Evolutionary conservation across 53 echinoderm and acorn worm genomes (phyloP).

Genomic region (Antedon mediterranea): DNA sequence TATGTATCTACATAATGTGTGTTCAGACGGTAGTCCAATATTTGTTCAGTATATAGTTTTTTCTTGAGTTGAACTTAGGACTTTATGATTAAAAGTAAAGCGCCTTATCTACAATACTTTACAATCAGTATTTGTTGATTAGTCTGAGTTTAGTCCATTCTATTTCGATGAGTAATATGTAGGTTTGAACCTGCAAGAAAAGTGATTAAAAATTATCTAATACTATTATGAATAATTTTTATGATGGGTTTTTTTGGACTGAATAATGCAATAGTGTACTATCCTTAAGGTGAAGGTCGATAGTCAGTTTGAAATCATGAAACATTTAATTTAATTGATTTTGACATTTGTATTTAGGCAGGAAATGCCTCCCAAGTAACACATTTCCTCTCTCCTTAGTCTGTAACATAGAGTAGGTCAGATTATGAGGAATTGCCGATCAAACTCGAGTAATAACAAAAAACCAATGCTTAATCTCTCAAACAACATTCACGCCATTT

Average conservation of each 20-base stretch:
- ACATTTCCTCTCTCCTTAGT: background rate
- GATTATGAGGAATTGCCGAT: background rate
- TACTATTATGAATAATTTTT: too few species aligned
- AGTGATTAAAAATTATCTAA: too few species aligned
- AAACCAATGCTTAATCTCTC: background rate
- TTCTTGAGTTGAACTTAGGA: too few species aligned
- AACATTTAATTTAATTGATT: background rate
- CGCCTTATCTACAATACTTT: too few species aligned
- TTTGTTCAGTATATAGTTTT: too few species aligned
- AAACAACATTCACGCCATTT: background rate
- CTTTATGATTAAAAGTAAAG: too few species aligned
- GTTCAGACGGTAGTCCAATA: too few species aligned
- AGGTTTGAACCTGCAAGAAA: too few species aligned
- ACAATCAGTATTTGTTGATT: too few species aligned
- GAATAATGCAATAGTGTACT: background rate
- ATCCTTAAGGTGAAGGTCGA: background rate
- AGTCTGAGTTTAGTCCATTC: too few species aligned
- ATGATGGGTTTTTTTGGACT: background rate
- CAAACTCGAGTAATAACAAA: background rate
- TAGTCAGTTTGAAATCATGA: background rate
- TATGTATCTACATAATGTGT: too few species aligned
- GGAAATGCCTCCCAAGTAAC: background rate
- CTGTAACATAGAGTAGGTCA: background rate
- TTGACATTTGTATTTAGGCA: background rate
- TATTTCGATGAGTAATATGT: too few species aligned